phyloP scores from a whole-genome alignment of 2,888 invertebrate genomes.

The Epinotia bilunana region DNA sequence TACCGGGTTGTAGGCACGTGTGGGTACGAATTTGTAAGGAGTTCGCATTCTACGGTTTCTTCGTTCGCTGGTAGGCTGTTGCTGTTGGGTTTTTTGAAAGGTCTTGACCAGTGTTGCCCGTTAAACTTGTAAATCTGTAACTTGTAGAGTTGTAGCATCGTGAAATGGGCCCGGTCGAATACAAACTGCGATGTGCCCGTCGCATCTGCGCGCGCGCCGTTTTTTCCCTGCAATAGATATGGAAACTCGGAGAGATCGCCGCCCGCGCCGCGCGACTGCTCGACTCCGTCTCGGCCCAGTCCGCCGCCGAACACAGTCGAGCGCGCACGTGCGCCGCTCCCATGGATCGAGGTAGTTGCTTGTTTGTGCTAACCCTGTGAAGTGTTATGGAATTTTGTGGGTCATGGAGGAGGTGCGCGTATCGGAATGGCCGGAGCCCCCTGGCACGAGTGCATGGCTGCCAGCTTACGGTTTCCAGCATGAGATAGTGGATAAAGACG shows the following conservation, averaged over 20 bases:
- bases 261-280: constrained; percentile 59
- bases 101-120: too few relatives aligned
- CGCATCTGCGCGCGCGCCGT: constrained; percentile 46
- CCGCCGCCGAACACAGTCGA: constrained; percentile 73
- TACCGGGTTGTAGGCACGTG: too few relatives aligned
- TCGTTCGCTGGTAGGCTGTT: too few relatives aligned
- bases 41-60: too few relatives aligned
- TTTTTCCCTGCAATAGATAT: constrained; percentile 68
- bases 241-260: constrained; percentile 72
- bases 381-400: constrained; percentile 70
- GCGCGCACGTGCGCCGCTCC: constrained; percentile 63
- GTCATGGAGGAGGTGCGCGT: constrained; percentile 85
- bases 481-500: constrained; percentile 86
- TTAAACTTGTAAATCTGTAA: too few relatives aligned
- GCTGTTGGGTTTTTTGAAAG: too few relatives aligned
- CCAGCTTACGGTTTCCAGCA: constrained; percentile 91
- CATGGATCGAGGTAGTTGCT: constrained; percentile 81
- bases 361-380: constrained; percentile 76
- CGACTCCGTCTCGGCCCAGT: constrained; percentile 56
- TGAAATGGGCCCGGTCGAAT: too few relatives aligned
- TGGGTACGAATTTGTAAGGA: too few relatives aligned
- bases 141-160: too few relatives aligned
- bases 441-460: constrained; percentile 90
- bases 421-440: constrained; percentile 87
- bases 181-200: constrained; percentile 9